Conservation (phyloP, 2,888 invertebrate genomes). For the Microctonus aethiopoides region DNA sequence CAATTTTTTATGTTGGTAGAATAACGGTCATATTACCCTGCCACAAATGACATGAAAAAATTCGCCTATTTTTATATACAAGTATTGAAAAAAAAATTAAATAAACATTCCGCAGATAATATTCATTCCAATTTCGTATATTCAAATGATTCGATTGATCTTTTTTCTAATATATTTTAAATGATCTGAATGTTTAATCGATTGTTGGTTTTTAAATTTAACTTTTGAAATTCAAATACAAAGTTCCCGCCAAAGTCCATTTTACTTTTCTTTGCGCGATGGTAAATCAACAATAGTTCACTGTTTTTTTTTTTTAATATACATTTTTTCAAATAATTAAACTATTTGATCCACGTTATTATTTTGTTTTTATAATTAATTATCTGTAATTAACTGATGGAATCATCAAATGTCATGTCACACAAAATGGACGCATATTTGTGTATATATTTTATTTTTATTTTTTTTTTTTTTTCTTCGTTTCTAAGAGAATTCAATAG, state of each 20-base stretch:
- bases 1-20: too few species aligned
- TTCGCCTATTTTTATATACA: too few species aligned
- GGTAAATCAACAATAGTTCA: slow-evolving; percentile 17
- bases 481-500: slow-evolving; percentile 3
- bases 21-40: too few species aligned
- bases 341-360: neutral
- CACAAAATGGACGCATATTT: neutral
- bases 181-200: slow-evolving; percentile 2
- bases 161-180: neutral
- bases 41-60: slow-evolving; percentile 11
- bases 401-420: neutral
- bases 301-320: neutral
- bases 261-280: slow-evolving; percentile 20
- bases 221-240: slow-evolving; percentile 26
- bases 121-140: neutral
- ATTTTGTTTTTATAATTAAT: neutral
- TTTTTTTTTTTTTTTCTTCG: neutral
- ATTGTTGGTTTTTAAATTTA: neutral
- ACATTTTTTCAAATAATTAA: neutral
- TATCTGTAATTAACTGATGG: neutral
- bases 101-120: too few species aligned
- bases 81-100: too few species aligned
- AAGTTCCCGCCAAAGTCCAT: slow-evolving; percentile 26
- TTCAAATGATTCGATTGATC: slow-evolving; percentile 5
- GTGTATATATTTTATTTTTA: too few species aligned